Evolutionary conservation across 1,140 invertebrate species (phyloP).

Genomic region (Doryteuthis pealeii): DNA sequence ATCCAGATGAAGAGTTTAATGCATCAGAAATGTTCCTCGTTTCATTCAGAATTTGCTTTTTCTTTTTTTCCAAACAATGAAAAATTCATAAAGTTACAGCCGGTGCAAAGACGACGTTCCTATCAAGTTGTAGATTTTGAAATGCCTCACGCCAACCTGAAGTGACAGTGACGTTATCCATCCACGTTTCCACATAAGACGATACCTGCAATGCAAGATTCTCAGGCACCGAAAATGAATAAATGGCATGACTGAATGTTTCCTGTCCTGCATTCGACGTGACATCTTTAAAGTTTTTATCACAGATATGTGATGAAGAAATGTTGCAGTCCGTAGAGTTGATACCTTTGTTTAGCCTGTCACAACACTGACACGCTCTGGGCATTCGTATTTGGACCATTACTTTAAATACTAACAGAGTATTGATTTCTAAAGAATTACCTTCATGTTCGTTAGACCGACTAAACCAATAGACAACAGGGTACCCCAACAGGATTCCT

Average conservation of each 20-base stretch:
- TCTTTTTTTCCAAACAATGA: no score
- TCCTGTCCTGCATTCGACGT: neutral
- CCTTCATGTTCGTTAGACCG: neutral
- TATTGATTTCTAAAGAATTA: conserved; percentile 4
- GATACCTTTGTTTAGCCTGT: no score
- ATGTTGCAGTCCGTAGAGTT: no score
- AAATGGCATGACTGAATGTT: neutral
- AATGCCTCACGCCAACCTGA: neutral
- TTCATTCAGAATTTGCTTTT: no score
- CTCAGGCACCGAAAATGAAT: neutral
- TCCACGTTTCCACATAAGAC: neutral
- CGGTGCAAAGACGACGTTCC: neutral
- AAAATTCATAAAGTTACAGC: neutral
- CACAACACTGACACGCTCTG: no score
- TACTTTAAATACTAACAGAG: neutral
- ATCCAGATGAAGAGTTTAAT: no score
- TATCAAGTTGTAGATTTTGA: neutral
- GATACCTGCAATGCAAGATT: neutral
- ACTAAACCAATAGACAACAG: conserved; percentile 1
- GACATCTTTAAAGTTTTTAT: no score
- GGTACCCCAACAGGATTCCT: neutral
- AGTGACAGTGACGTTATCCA: neutral
- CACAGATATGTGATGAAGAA: no score
- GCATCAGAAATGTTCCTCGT: no score
- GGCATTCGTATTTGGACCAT: no score